Percentiles rank a stretch among this genome's conserved stretches.
Conservation (phyloP, 2,113 vertebrate species). For the Vulpes vulpes region DNA sequence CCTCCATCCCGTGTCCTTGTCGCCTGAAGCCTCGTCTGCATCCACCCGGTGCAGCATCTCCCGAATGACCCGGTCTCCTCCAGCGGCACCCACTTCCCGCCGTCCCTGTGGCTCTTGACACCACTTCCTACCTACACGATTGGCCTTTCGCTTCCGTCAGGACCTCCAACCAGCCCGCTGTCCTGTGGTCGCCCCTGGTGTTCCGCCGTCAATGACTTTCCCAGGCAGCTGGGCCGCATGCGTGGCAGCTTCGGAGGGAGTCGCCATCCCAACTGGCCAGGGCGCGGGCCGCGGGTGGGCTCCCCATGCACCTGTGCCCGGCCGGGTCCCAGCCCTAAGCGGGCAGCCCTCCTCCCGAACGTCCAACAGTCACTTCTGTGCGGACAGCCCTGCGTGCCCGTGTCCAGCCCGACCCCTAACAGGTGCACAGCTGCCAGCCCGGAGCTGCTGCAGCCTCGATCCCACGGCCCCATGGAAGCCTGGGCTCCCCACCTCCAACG, state of each 20-base stretch:
- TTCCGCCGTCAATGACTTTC: not conserved
- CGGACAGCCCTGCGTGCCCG: too few species aligned
- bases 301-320: not conserved
- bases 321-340: not conserved
- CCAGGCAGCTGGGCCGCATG: too few species aligned
- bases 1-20: not conserved
- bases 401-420: too few species aligned
- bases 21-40: not conserved
- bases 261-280: not conserved
- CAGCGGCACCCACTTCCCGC: not conserved
- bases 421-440: too few species aligned
- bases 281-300: not conserved
- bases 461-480: not conserved
- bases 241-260: not conserved
- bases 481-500: not conserved
- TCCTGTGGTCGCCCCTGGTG: not conserved
- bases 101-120: not conserved
- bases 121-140: not conserved
- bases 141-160: not conserved
- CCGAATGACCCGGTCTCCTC: not conserved
- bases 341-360: not conserved
- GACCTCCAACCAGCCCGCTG: not conserved
- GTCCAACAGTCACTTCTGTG: not conserved
- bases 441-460: not conserved
- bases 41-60: not conserved